Evolutionary conservation across 2,888 invertebrate species (phyloP).

Genomic region (Pocota personata): DNA sequence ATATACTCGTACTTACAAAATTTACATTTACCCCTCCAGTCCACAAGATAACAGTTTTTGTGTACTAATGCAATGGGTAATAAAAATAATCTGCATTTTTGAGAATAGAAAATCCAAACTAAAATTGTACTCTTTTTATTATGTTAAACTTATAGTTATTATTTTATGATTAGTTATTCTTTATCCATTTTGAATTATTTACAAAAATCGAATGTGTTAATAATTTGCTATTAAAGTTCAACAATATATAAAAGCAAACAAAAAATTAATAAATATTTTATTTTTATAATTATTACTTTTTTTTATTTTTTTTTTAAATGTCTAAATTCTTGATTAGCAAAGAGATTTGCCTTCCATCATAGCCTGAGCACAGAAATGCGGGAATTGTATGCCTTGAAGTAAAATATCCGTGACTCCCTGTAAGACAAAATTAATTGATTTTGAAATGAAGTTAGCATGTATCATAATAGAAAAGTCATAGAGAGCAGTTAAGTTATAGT

Average conservation of each 20-base stretch:
- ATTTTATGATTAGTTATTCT: conserved; percentile 25
- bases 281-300: too few relatives aligned
- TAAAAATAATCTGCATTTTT: too few relatives aligned
- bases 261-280: conserved; percentile 17
- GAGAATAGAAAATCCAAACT: not conserved
- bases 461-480: too few relatives aligned
- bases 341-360: conserved; percentile 87
- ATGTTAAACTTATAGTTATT: not conserved
- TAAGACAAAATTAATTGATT: conserved; percentile 76
- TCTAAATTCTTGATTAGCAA: conserved; percentile 75
- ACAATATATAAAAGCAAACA: conserved; percentile 5
- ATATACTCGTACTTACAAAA: too few relatives aligned
- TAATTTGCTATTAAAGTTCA: conserved; percentile 2
- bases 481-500: too few relatives aligned
- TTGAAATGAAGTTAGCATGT: not conserved
- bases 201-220: conserved; percentile 41
- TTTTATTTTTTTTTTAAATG: too few relatives aligned
- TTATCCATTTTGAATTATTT: conserved; percentile 26
- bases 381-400: conserved; percentile 88
- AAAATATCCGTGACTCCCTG: conserved; percentile 88
- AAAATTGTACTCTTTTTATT: conserved; percentile 31
- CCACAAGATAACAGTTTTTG: too few relatives aligned
- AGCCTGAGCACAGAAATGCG: conserved; percentile 87
- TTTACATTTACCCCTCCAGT: too few relatives aligned
- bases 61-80: too few relatives aligned